These are phyloP conservation scores for Tortricodes alternella DNA, from an alignment of 2,888 invertebrate genomes.

Conservation along the genomic window DNA sequence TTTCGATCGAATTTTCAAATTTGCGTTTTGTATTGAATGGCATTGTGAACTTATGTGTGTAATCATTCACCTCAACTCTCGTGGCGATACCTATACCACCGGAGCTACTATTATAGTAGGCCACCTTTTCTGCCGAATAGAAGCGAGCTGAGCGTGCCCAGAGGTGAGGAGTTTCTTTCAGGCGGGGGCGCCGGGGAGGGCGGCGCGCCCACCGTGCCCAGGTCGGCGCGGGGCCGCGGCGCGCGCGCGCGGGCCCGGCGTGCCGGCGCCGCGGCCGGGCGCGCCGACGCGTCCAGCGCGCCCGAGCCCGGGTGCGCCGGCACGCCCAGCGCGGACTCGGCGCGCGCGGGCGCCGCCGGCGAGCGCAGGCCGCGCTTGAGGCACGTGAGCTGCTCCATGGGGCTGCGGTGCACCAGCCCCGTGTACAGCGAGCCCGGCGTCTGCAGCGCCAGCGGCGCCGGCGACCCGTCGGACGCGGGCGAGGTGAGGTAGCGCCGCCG, in stretches of 20 bases:
- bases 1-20: too few species aligned
- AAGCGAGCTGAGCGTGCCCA: constrained; percentile 90
- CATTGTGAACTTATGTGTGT: too few species aligned
- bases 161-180: constrained; percentile 64
- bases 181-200: constrained; percentile 46
- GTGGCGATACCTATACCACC: constrained; percentile 22
- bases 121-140: constrained; percentile 94
- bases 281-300: not conserved
- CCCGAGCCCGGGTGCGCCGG: constrained; percentile 44
- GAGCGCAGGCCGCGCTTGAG: constrained; percentile 81
- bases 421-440: constrained; percentile 83
- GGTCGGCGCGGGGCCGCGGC: constrained; percentile 67
- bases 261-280: constrained; percentile 35
- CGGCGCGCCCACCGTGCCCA: constrained; percentile 63
- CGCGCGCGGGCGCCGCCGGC: constrained; percentile 83
- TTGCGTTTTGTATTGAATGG: too few species aligned
- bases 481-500: constrained; percentile 80
- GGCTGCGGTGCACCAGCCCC: constrained; percentile 86
- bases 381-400: constrained; percentile 91
- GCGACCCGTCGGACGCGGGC: constrained; percentile 83
- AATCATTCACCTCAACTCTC: too few species aligned
- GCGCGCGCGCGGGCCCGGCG: constrained; percentile 64
- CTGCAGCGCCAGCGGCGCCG: constrained; percentile 84
- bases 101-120: constrained; percentile 75
- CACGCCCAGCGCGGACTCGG: constrained; percentile 81